A percentile compares a stretch with the other conserved stretches of the same genome.
Conservation (phyloP, 2,797 vertebrate genomes). For the Chelon auratus region DNA sequence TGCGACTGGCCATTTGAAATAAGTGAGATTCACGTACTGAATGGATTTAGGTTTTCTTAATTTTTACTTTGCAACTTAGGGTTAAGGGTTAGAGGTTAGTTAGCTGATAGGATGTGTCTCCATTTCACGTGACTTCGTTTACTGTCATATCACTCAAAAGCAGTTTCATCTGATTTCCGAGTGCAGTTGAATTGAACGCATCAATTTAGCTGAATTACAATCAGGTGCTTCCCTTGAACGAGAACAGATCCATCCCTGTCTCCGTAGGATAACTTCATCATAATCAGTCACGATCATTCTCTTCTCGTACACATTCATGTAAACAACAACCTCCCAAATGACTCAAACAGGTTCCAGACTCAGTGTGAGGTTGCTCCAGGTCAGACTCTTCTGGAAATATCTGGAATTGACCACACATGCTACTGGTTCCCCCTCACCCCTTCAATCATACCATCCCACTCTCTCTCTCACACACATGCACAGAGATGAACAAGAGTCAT, state of each 20-base stretch:
- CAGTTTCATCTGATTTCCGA: slow-evolving; percentile 36
- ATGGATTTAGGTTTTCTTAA: no score
- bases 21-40: no score
- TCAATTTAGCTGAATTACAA: slow-evolving; percentile 45
- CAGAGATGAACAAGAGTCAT: slow-evolving; percentile 8
- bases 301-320: slow-evolving; percentile 38
- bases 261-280: slow-evolving; percentile 61
- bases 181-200: slow-evolving; percentile 36
- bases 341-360: slow-evolving; percentile 78
- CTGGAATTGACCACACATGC: slow-evolving; percentile 80
- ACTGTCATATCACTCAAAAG: slow-evolving; percentile 16
- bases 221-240: slow-evolving; percentile 72
- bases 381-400: slow-evolving; percentile 77
- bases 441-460: slow-evolving; percentile 44
- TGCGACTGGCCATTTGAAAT: no score
- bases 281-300: slow-evolving; percentile 63
- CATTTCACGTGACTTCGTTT: background rate
- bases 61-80: background rate
- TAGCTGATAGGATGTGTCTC: slow-evolving; percentile 25
- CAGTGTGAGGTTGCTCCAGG: slow-evolving; percentile 72
- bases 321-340: slow-evolving; percentile 56
- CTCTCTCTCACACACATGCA: slow-evolving; percentile 12
- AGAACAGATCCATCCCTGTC: slow-evolving; percentile 52
- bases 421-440: slow-evolving; percentile 70
- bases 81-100: background rate